phyloP scores from a whole-genome alignment of 2,888 invertebrate species.

The Cynaeus angustus region DNA sequence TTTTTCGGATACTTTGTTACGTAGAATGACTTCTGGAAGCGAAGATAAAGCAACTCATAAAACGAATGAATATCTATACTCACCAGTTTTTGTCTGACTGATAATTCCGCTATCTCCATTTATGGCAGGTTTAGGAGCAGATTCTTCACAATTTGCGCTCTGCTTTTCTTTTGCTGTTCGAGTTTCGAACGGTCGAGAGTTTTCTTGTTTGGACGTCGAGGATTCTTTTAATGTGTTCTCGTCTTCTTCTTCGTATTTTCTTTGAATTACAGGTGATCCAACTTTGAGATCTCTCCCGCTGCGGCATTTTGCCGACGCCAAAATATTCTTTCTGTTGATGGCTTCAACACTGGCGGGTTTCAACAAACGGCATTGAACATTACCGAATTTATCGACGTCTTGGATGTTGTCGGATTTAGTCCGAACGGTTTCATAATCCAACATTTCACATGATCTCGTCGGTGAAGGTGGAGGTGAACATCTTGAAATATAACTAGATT shows the following conservation, averaged over 20 bases:
- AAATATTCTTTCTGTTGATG: slow-evolving; percentile 88
- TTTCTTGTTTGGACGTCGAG: slow-evolving; percentile 19
- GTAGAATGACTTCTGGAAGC: slow-evolving; percentile 22
- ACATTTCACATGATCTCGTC: slow-evolving; percentile 62
- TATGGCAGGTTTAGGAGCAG: slow-evolving; percentile 18
- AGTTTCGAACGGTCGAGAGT: slow-evolving; percentile 16
- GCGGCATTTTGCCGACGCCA: slow-evolving; percentile 89
- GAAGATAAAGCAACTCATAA: not conserved
- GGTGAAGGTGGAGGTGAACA: slow-evolving; percentile 85
- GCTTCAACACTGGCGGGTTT: slow-evolving; percentile 88
- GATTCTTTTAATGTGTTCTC: slow-evolving; percentile 23
- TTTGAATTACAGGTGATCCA: slow-evolving; percentile 82
- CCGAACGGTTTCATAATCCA: slow-evolving; percentile 50
- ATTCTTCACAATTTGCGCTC: slow-evolving; percentile 25
- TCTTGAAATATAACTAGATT: slow-evolving; percentile 85
- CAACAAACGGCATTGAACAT: slow-evolving; percentile 77
- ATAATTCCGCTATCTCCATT: slow-evolving; percentile 21
- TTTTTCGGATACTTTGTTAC: slow-evolving; percentile 17
- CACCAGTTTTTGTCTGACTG: slow-evolving; percentile 15
- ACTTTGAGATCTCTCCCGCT: slow-evolving; percentile 85
- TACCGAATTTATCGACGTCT: slow-evolving; percentile 54
- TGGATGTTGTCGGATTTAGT: slow-evolving; percentile 48
- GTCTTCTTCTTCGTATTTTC: slow-evolving; percentile 79
- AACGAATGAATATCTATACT: not conserved
- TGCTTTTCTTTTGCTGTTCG: slow-evolving; percentile 18